These are phyloP conservation scores for Parauchenoglanis punctatus DNA, from an alignment of 2,797 vertebrate species.

Conservation along the genomic window DNA sequence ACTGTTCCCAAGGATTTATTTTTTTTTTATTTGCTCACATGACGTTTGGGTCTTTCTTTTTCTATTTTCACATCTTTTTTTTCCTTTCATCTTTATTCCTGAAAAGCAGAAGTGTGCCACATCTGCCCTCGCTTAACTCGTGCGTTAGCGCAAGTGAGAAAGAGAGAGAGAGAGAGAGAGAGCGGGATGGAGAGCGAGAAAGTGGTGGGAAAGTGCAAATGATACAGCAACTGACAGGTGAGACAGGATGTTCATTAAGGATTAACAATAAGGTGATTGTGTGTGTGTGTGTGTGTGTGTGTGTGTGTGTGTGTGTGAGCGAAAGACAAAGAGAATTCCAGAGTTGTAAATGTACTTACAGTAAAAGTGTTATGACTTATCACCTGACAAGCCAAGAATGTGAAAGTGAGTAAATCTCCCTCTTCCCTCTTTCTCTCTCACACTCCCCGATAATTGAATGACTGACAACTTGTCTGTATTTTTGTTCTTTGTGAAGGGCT, in stretches of 20 bases:
- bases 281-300: slow-evolving; percentile 4
- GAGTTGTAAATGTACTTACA: neutral
- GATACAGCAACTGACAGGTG: slow-evolving; percentile 36
- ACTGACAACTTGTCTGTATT: slow-evolving; percentile 31
- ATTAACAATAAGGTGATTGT: slow-evolving; percentile 43
- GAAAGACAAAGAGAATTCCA: neutral
- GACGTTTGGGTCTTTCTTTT: neutral
- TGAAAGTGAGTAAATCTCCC: neutral
- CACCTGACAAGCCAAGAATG: slow-evolving; percentile 22
- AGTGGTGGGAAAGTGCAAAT: slow-evolving; percentile 12
- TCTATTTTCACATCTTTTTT: neutral
- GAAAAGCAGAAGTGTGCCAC: neutral
- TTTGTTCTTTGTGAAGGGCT: neutral
- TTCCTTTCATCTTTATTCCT: neutral
- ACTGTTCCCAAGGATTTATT: neutral
- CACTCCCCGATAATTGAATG: slow-evolving; percentile 28
- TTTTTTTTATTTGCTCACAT: neutral
- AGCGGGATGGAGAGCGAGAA: no score
- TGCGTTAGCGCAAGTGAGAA: slow-evolving; percentile 14
- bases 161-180: neutral
- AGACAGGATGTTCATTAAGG: slow-evolving; percentile 39
- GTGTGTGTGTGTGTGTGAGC: no score
- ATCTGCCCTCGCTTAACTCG: slow-evolving; percentile 32
- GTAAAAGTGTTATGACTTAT: neutral
- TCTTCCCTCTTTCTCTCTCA: slow-evolving; percentile 1